These are phyloP conservation scores for Temnothorax longispinosus DNA, from an alignment of 1,140 invertebrate genomes.

Conservation along the genomic window DNA sequence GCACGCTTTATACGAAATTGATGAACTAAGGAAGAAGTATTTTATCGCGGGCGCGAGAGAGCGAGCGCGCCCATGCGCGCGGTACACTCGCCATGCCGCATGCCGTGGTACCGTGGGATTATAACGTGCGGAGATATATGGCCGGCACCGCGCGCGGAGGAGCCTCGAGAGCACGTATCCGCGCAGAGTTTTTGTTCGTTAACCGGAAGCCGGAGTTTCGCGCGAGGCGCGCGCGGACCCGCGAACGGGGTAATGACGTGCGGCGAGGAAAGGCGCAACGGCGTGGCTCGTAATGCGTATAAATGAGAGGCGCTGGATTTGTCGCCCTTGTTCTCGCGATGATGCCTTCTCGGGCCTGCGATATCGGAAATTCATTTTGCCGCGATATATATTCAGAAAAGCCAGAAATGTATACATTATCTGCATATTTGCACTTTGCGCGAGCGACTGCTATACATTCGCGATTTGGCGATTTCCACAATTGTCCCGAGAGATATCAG, in stretches of 20 bases:
- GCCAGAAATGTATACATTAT: neutral
- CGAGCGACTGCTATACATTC: neutral
- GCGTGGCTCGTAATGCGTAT: neutral
- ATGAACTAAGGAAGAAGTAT: slow-evolving; percentile 52
- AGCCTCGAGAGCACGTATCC: slow-evolving; percentile 30
- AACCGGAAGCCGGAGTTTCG: slow-evolving; percentile 25
- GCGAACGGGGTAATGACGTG: slow-evolving; percentile 4
- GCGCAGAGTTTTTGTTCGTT: slow-evolving; percentile 51
- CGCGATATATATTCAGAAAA: neutral
- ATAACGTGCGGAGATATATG: slow-evolving; percentile 12
- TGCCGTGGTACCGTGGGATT: slow-evolving; percentile 1
- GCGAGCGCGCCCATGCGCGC: neutral
- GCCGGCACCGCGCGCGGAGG: neutral
- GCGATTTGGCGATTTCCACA: slow-evolving; percentile 1
- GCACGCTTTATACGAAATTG: slow-evolving; percentile 49
- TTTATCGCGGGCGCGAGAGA: neutral
- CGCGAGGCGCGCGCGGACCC: neutral
- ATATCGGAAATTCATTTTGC: slow-evolving; percentile 25
- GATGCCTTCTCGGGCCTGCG: neutral
- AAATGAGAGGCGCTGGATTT: neutral
- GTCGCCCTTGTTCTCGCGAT: neutral
- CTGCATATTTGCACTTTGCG: neutral
- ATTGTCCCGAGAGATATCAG: neutral
- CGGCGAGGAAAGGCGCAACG: neutral
- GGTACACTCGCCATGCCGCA: neutral